phyloP scores from a whole-genome alignment of 2,113 vertebrate genomes.

The Uria aalge region DNA sequence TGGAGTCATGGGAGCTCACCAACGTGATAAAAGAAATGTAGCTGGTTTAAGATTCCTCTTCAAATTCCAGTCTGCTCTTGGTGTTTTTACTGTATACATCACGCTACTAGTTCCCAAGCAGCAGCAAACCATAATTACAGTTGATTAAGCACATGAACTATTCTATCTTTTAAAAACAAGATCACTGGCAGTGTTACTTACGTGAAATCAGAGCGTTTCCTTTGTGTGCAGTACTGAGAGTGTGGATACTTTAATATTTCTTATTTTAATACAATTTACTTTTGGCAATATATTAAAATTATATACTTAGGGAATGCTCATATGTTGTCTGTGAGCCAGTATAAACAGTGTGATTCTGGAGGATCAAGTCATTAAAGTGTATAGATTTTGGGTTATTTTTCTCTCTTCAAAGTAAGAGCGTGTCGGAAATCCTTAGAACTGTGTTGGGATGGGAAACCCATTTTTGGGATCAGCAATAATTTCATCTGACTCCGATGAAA shows the following conservation, averaged over 20 bases:
- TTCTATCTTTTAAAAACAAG: background rate
- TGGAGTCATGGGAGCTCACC: background rate
- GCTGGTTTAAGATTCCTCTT: background rate
- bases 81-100: background rate
- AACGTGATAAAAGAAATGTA: fast-evolving
- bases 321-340: background rate
- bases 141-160: background rate
- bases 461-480: background rate
- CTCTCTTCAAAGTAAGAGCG: background rate
- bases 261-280: background rate
- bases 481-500: background rate
- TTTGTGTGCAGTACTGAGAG: background rate
- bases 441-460: background rate
- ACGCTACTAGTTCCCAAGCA: background rate
- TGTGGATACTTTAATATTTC: background rate
- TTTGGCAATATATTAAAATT: background rate
- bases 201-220: background rate
- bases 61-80: background rate
- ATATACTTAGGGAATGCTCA: background rate
- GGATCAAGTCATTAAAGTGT: background rate
- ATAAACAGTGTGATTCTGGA: background rate
- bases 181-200: background rate
- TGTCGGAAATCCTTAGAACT: background rate
- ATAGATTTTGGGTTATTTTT: background rate
- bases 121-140: background rate